A percentile compares a stretch with the other conserved stretches of the same genome.
Evolutionary conservation across 2,888 invertebrate genomes (phyloP).

Genomic region (Plagiodera versicolora): DNA sequence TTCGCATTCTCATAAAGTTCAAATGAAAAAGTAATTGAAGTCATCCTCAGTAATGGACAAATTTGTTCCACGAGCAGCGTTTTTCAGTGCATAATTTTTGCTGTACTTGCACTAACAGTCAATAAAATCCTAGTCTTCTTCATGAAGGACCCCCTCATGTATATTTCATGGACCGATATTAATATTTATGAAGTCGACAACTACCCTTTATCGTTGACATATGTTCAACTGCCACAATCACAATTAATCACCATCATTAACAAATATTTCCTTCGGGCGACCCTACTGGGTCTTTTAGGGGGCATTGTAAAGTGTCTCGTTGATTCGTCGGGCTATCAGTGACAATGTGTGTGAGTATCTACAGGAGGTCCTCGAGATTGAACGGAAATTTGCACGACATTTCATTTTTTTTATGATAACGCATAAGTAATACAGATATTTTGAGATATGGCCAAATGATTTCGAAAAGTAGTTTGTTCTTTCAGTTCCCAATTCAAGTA

Average conservation of each 20-base stretch:
- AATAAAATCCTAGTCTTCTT: neutral
- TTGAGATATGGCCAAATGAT: no score
- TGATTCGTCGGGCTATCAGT: constrained; percentile 27
- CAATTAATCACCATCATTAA: constrained; percentile 30
- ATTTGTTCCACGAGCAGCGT: neutral
- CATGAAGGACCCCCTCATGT: neutral
- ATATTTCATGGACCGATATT: neutral
- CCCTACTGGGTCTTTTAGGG: constrained; percentile 28
- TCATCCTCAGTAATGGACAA: neutral
- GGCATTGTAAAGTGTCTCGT: constrained; percentile 29
- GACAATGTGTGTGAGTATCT: constrained; percentile 27
- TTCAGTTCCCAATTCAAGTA: no score
- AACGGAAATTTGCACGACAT: neutral
- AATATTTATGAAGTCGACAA: neutral
- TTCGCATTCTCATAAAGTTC: neutral
- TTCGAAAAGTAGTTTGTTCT: no score
- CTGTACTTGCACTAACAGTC: neutral
- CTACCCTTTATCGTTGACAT: constrained; percentile 5
- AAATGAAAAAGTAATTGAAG: neutral
- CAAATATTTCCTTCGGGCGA: constrained; percentile 19
- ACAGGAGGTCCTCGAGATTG: neutral
- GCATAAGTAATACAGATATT: no score
- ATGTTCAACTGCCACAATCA: constrained; percentile 18
- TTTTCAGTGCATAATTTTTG: neutral
- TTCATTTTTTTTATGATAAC: no score